Conservation (phyloP, 2,888 invertebrate genomes). For the Plagodis pulveraria region DNA sequence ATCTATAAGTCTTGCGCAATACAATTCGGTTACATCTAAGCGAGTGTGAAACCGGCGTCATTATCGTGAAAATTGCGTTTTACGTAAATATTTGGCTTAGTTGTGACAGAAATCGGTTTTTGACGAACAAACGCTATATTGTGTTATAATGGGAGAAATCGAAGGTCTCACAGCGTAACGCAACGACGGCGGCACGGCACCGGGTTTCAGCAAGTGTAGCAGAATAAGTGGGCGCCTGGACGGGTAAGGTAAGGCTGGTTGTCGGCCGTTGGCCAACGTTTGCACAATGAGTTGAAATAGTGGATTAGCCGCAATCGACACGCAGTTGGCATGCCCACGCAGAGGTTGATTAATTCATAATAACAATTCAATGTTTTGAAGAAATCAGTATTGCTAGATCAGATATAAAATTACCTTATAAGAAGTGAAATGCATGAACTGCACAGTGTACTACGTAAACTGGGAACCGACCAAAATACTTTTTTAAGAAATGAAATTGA, state of each 20-base stretch:
- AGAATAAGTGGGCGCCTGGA: slow-evolving; percentile 47
- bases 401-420: too few relatives aligned
- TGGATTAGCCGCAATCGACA: slow-evolving; percentile 61
- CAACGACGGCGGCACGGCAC: slow-evolving; percentile 45
- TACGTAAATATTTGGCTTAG: slow-evolving; percentile 51
- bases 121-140: slow-evolving; percentile 63
- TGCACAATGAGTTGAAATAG: slow-evolving; percentile 71
- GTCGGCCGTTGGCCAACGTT: slow-evolving; percentile 61
- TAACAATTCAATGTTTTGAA: neutral
- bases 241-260: slow-evolving; percentile 19
- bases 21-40: slow-evolving; percentile 40
- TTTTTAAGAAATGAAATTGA: too few relatives aligned
- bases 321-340: slow-evolving; percentile 39
- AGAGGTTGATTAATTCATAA: slow-evolving; percentile 7
- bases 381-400: too few relatives aligned
- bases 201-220: slow-evolving; percentile 50
- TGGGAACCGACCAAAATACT: too few relatives aligned
- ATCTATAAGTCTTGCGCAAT: slow-evolving; percentile 51
- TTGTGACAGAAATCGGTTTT: slow-evolving; percentile 57
- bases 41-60: slow-evolving; percentile 46
- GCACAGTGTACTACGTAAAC: too few relatives aligned
- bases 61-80: slow-evolving; percentile 43
- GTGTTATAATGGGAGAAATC: slow-evolving; percentile 72
- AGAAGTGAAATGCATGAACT: too few relatives aligned
- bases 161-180: slow-evolving; percentile 64